These are phyloP conservation scores for Ophioninae sp. DNA, from an alignment of 2,888 invertebrate species.

Conservation along the genomic window DNA sequence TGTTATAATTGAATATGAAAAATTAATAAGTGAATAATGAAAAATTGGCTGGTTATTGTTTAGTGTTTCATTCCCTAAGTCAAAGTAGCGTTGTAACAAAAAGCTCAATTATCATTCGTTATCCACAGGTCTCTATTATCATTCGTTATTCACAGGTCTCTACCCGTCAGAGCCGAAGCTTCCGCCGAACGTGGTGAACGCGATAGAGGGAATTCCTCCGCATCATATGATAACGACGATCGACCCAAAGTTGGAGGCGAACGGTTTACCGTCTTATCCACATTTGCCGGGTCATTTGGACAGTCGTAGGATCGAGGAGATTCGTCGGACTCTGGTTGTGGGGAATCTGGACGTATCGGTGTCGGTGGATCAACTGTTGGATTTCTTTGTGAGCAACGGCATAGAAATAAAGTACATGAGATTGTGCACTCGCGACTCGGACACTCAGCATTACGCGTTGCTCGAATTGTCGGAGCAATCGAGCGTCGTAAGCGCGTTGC, in stretches of 20 bases:
- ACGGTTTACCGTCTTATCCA: conserved; percentile 95
- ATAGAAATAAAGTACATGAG: conserved; percentile 96
- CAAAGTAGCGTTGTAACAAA: too few relatives aligned
- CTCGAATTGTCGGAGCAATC: conserved; percentile 97
- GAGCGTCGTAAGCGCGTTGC: conserved; percentile 92
- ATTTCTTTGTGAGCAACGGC: conserved; percentile 92
- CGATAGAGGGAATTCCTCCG: conserved; percentile 91
- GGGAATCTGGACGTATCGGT: conserved; percentile 89
- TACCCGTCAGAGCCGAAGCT: conserved; percentile 92
- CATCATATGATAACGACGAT: conserved; percentile 92
- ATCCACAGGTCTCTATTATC: background rate
- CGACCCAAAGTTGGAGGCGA: conserved; percentile 92
- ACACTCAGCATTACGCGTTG: conserved; percentile 90
- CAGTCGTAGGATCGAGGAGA: conserved; percentile 96
- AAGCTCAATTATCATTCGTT: background rate
- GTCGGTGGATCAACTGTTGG: conserved; percentile 91
- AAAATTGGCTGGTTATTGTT: too few relatives aligned
- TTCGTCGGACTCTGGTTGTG: conserved; percentile 94
- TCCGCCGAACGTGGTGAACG: conserved; percentile 94
- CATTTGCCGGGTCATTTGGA: conserved; percentile 94
- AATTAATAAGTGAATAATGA: too few relatives aligned
- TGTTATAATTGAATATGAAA: too few relatives aligned
- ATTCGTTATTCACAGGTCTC: conserved; percentile 83
- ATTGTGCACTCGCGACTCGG: conserved; percentile 92
- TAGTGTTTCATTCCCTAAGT: too few relatives aligned